Evolutionary conservation across 2,797 vertebrate species (phyloP).

Genomic region (Hozukius guyotensis): DNA sequence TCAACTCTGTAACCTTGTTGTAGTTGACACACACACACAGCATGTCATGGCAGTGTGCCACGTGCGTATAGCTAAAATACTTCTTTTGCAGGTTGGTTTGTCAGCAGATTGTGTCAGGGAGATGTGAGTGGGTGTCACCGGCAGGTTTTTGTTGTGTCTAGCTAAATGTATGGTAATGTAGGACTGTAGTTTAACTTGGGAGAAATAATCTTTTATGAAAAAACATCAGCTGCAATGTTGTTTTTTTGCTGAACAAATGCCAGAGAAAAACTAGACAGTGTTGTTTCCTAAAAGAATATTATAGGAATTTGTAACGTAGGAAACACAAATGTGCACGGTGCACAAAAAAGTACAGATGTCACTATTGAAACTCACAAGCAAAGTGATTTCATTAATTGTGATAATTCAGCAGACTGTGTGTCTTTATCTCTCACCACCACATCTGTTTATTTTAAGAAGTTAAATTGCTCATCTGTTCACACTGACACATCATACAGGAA

Average conservation of each 20-base stretch:
- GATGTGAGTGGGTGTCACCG: constrained; percentile 41
- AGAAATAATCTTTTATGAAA: constrained; percentile 5
- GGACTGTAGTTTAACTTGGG: constrained; percentile 13
- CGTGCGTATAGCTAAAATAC: constrained; percentile 48
- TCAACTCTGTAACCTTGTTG: constrained; percentile 43
- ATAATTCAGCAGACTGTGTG: neutral
- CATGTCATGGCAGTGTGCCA: constrained; percentile 58
- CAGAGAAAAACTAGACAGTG: neutral
- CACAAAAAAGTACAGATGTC: neutral
- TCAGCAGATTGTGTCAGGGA: constrained; percentile 48
- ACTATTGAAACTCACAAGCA: neutral
- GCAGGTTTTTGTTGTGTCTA: constrained; percentile 57
- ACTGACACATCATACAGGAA: constrained; percentile 37
- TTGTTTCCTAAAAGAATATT: neutral
- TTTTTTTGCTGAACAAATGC: neutral
- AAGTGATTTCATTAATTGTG: neutral
- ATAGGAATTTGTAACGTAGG: neutral
- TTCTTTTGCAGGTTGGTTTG: constrained; percentile 55
- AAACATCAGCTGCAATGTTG: constrained; percentile 15
- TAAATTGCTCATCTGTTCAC: neutral
- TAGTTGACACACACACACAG: constrained; percentile 28
- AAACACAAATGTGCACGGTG: too few species aligned
- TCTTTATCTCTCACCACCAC: neutral
- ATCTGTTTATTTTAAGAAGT: constrained; percentile 26
- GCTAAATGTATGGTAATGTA: constrained; percentile 35